A percentile compares a stretch with the other conserved stretches of the same genome.
Conservation (phyloP, 2,113 vertebrate genomes). For the Pelobates fuscus region DNA sequence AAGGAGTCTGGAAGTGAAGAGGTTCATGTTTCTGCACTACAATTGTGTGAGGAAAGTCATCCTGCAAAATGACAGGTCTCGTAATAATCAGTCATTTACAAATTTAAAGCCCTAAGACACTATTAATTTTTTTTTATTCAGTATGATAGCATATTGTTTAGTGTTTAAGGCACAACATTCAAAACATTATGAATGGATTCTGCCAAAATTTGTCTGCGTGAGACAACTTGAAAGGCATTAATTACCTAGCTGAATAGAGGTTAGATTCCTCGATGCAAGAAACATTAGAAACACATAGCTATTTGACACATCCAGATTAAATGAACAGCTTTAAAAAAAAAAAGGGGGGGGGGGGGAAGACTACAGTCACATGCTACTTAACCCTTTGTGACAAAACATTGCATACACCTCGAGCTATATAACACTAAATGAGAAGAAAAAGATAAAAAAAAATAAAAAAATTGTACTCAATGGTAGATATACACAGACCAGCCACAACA, state of each 20-base stretch:
- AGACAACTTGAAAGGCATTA: slow-evolving; percentile 47
- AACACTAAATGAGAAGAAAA: too few species aligned
- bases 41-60: slow-evolving; percentile 17
- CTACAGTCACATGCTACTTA: slow-evolving; percentile 4
- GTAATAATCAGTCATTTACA: slow-evolving; percentile 37
- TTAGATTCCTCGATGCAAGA: slow-evolving; percentile 22
- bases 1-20: too few species aligned
- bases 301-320: slow-evolving; percentile 18
- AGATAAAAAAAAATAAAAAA: too few species aligned
- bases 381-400: too few species aligned
- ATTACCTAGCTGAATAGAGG: slow-evolving; percentile 46
- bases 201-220: slow-evolving; percentile 46
- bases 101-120: slow-evolving; percentile 20
- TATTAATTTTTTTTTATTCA: slow-evolving; percentile 37
- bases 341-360: too few species aligned
- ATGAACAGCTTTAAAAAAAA: slow-evolving; percentile 5
- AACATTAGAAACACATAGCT: slow-evolving; percentile 8
- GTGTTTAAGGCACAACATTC: slow-evolving; percentile 43
- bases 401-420: too few species aligned
- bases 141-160: slow-evolving; percentile 41
- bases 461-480: too few species aligned
- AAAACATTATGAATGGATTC: slow-evolving; percentile 48
- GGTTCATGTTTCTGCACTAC: slow-evolving; percentile 9
- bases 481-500: too few species aligned
- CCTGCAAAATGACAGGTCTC: slow-evolving; percentile 28